Conservation (phyloP, 2,797 vertebrate genomes). For the Cossypha niveicapilla region DNA sequence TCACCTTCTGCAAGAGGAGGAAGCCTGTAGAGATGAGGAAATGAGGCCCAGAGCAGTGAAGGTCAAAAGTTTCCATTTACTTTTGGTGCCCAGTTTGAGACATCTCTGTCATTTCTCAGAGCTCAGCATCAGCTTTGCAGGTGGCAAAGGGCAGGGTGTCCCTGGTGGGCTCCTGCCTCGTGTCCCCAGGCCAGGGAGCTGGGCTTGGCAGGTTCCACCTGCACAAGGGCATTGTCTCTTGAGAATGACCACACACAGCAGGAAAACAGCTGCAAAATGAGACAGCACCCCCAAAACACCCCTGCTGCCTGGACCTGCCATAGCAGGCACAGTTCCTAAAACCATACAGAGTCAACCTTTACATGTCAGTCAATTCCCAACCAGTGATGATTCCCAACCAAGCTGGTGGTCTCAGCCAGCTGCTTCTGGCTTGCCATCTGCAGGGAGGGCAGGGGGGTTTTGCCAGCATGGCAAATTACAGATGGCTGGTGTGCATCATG, state of each 20-base stretch:
- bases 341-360: neutral
- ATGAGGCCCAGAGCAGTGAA: constrained; percentile 21
- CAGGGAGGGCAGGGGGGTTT: rapidly evolving
- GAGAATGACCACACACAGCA: neutral
- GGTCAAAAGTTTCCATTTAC: constrained; percentile 52
- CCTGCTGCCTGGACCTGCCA: neutral
- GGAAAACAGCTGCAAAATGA: neutral
- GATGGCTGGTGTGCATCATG: neutral
- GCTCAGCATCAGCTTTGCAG: neutral
- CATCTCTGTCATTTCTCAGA: neutral
- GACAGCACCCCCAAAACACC: neutral
- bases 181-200: neutral
- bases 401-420: neutral
- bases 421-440: neutral
- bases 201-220: neutral
- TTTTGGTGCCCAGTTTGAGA: constrained; percentile 17
- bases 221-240: neutral
- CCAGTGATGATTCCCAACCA: neutral
- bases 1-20: neutral
- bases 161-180: neutral
- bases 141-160: neutral
- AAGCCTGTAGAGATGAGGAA: constrained; percentile 14
- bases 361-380: neutral
- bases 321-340: rapidly evolving
- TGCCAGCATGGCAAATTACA: neutral